A percentile compares a stretch with the other conserved stretches of the same genome.
These are phyloP conservation scores for Caenorhabditis sp. DNA, from an alignment of 2,888 invertebrate species.

Conservation along the genomic window DNA sequence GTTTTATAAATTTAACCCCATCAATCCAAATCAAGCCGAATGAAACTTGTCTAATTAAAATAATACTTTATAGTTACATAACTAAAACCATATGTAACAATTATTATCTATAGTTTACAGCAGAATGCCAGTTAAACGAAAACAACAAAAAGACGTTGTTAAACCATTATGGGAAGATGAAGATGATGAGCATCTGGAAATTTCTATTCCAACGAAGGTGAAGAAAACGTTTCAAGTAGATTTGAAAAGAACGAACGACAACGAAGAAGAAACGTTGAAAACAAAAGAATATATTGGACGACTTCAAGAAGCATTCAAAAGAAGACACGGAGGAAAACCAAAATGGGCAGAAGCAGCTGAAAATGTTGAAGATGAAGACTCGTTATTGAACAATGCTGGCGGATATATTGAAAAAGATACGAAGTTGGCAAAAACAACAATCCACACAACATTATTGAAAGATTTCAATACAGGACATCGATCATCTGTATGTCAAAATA, in stretches of 20 bases:
- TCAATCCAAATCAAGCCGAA: too few relatives aligned
- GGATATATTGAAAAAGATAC: constrained; percentile 31
- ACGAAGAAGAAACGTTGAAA: constrained; percentile 12
- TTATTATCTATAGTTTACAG: neutral
- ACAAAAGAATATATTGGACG: constrained; percentile 29
- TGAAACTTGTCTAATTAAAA: too few relatives aligned
- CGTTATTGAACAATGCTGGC: constrained; percentile 25
- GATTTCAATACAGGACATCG: constrained; percentile 37
- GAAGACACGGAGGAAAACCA: constrained; percentile 43
- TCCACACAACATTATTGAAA: constrained; percentile 22
- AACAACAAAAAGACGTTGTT: neutral
- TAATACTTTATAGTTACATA: too few relatives aligned
- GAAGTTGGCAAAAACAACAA: constrained; percentile 35
- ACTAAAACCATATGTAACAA: neutral
- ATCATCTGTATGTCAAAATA: constrained; percentile 7
- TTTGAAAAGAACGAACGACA: constrained; percentile 38
- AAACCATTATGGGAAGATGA: constrained; percentile 46
- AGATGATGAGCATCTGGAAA: constrained; percentile 33
- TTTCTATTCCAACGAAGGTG: constrained; percentile 32
- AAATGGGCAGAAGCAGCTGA: constrained; percentile 35
- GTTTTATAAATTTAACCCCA: too few relatives aligned
- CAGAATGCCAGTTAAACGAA: neutral
- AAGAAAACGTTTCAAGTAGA: constrained; percentile 35
- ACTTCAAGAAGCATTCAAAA: constrained; percentile 40
- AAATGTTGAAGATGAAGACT: constrained; percentile 31